Percentiles rank a stretch among this genome's conserved stretches.
phyloP scores from a whole-genome alignment of 2,888 invertebrate genomes.

The Coelinius sp. region DNA sequence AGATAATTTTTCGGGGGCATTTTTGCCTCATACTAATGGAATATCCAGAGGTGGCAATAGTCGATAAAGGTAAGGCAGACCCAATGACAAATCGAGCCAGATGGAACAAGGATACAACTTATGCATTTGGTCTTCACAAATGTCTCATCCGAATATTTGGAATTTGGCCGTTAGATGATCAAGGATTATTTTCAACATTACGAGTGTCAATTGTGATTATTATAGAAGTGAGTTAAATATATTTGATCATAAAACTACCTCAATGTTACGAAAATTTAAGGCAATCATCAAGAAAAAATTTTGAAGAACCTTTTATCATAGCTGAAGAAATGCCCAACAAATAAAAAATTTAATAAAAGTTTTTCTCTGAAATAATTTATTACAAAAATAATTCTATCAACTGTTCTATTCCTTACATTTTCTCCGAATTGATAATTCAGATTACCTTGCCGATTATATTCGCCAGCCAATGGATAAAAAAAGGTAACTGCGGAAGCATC shows the following conservation, averaged over 20 bases:
- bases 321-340: no score
- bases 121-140: conserved; percentile 30
- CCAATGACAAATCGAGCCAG: neutral
- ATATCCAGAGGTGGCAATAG: neutral
- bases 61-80: neutral
- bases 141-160: conserved; percentile 5
- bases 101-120: neutral
- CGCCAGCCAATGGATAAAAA: neutral
- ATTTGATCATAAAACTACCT: neutral
- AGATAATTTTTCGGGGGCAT: neutral
- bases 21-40: neutral
- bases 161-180: conserved; percentile 31
- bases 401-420: no score
- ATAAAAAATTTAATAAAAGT: no score
- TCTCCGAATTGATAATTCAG: no score
- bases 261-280: no score
- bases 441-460: conserved; percentile 12
- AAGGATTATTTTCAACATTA: neutral
- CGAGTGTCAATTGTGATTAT: neutral
- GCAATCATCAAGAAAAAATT: no score
- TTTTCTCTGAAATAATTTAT: no score
- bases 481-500: conserved; percentile 24
- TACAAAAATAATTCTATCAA: no score
- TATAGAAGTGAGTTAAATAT: conserved; percentile 28
- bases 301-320: no score